These are phyloP conservation scores for Calyptomena viridis DNA, from an alignment of 2,113 vertebrate genomes.

Conservation along the genomic window DNA sequence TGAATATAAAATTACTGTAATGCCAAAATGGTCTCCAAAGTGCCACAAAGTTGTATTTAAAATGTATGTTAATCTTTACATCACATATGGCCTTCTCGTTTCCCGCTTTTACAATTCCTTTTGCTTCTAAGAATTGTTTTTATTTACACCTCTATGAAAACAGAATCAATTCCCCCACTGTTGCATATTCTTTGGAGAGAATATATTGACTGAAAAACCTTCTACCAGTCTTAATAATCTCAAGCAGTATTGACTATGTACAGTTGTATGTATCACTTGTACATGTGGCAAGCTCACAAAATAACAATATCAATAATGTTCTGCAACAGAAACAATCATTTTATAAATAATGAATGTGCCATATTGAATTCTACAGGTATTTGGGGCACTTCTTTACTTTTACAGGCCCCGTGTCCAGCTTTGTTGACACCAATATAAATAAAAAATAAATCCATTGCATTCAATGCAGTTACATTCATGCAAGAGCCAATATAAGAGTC, in stretches of 20 bases:
- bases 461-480: not conserved
- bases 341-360: constrained; percentile 54
- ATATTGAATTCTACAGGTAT: constrained; percentile 18
- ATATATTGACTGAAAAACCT: constrained; percentile 44
- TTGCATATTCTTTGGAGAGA: constrained; percentile 40
- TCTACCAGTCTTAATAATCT: constrained; percentile 54
- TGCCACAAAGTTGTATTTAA: constrained; percentile 2
- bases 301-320: constrained; percentile 56
- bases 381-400: constrained; percentile 42
- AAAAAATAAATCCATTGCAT: not conserved
- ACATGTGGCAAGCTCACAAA: constrained; percentile 38
- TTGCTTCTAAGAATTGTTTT: not conserved
- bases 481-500: not conserved
- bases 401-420: not conserved
- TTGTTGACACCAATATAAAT: constrained; percentile 13
- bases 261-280: constrained; percentile 23
- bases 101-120: not conserved
- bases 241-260: constrained; percentile 48
- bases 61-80: constrained; percentile 36
- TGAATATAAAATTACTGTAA: constrained; percentile 22
- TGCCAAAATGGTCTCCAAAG: constrained; percentile 21
- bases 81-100: not conserved
- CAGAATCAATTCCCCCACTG: not conserved
- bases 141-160: constrained; percentile 42
- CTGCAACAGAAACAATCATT: constrained; percentile 45